These are phyloP conservation scores for Diabrotica virgifera DNA, from an alignment of 1,140 invertebrate genomes.

Conservation along the genomic window DNA sequence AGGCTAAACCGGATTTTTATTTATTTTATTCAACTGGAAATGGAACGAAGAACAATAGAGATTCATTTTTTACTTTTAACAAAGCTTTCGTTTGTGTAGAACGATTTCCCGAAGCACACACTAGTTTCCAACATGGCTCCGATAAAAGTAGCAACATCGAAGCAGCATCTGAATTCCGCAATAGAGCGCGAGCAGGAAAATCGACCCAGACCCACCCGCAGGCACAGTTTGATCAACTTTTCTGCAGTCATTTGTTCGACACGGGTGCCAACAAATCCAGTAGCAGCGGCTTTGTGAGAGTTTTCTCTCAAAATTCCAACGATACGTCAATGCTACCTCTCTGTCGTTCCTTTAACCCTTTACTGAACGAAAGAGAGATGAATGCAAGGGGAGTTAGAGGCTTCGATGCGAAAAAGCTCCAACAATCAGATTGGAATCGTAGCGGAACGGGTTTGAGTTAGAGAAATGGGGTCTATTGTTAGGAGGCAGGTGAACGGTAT, in stretches of 20 bases:
- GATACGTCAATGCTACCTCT: slow-evolving; percentile 21
- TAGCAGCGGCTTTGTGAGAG: slow-evolving; percentile 39
- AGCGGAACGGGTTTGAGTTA: slow-evolving; percentile 7
- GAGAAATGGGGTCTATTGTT: slow-evolving; percentile 16
- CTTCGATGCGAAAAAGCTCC: slow-evolving; percentile 23
- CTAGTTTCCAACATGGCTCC: slow-evolving; percentile 3
- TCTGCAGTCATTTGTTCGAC: slow-evolving; percentile 47
- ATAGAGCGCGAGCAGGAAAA: slow-evolving; percentile 2
- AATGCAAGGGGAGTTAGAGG: slow-evolving; percentile 23
- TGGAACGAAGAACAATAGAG: too few species aligned
- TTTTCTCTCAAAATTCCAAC: slow-evolving; percentile 26
- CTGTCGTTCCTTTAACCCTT: slow-evolving; percentile 12
- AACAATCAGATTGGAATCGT: slow-evolving; percentile 12
- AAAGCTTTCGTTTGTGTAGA: slow-evolving; percentile 7
- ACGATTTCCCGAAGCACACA: slow-evolving; percentile 9
- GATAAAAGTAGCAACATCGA: slow-evolving; percentile 11
- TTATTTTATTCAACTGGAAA: too few species aligned
- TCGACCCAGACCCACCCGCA: slow-evolving; percentile 34
- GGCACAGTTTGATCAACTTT: slow-evolving; percentile 44
- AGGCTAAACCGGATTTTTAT: too few species aligned
- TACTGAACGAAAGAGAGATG: slow-evolving; percentile 10
- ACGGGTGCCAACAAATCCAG: slow-evolving; percentile 48
- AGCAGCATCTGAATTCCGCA: slow-evolving; percentile 5
- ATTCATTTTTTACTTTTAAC: not conserved
- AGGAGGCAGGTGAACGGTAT: slow-evolving; percentile 8